These are phyloP conservation scores for Psammodynastes pulverulentus DNA, from an alignment of 2,113 vertebrate genomes.

Conservation along the genomic window DNA sequence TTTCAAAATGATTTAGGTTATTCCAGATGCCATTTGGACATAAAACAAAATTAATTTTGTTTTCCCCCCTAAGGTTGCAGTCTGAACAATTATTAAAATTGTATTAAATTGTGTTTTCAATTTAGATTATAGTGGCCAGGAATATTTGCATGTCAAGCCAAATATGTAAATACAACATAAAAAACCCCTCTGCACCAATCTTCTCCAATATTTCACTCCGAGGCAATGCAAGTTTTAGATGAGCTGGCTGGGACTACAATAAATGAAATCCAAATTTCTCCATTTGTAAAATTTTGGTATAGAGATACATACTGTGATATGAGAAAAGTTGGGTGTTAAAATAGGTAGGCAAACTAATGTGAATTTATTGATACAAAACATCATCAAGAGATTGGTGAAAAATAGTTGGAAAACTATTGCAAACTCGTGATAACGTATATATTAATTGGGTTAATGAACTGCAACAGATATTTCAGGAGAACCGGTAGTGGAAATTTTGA, in stretches of 20 bases:
- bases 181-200: background rate
- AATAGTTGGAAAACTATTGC: background rate
- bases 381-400: background rate
- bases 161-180: background rate
- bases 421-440: background rate
- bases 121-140: background rate
- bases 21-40: background rate
- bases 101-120: background rate
- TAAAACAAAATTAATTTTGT: conserved; percentile 2
- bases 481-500: too few species aligned
- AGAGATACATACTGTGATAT: background rate
- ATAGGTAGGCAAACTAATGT: background rate
- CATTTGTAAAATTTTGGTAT: background rate
- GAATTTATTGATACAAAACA: background rate
- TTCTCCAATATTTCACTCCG: background rate
- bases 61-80: background rate
- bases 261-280: background rate
- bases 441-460: background rate
- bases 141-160: background rate
- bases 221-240: background rate
- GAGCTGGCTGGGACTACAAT: background rate
- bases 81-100: background rate
- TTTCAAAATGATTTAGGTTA: background rate
- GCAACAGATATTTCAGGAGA: too few species aligned
- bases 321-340: background rate